These are phyloP conservation scores for Atherinosoma microstoma DNA, from an alignment of 2,797 vertebrate species.

Conservation along the genomic window DNA sequence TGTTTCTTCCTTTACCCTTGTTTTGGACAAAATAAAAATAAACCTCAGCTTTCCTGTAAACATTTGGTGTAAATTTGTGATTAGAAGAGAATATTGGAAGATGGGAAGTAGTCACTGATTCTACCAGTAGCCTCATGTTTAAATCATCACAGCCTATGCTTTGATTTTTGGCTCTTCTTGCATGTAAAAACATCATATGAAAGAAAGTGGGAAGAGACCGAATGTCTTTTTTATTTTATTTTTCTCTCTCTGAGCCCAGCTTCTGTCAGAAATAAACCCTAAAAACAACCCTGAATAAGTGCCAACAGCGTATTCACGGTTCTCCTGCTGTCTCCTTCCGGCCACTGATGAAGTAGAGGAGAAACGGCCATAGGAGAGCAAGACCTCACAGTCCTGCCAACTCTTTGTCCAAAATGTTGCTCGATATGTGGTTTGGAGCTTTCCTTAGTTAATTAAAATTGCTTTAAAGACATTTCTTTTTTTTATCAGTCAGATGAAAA, in stretches of 20 bases:
- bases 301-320: constrained; percentile 4
- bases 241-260: neutral
- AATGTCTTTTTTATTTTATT: neutral
- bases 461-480: too few relatives aligned
- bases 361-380: neutral
- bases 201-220: neutral
- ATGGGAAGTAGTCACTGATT: neutral
- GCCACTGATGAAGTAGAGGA: constrained; percentile 8
- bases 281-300: neutral
- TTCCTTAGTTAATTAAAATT: neutral
- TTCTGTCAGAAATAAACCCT: neutral
- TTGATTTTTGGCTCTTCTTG: neutral
- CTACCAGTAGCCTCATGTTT: neutral
- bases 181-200: neutral
- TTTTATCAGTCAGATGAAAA: neutral
- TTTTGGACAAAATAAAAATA: neutral
- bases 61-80: neutral
- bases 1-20: neutral
- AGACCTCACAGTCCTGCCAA: constrained; percentile 3
- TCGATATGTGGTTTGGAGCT: neutral
- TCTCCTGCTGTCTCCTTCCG: constrained; percentile 5
- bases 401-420: neutral
- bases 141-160: neutral
- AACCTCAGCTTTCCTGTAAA: too few relatives aligned
- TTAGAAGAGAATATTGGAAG: neutral